Evolutionary conservation across 2,797 vertebrate genomes (phyloP).

Genomic region (Takifugu ocellatus): DNA sequence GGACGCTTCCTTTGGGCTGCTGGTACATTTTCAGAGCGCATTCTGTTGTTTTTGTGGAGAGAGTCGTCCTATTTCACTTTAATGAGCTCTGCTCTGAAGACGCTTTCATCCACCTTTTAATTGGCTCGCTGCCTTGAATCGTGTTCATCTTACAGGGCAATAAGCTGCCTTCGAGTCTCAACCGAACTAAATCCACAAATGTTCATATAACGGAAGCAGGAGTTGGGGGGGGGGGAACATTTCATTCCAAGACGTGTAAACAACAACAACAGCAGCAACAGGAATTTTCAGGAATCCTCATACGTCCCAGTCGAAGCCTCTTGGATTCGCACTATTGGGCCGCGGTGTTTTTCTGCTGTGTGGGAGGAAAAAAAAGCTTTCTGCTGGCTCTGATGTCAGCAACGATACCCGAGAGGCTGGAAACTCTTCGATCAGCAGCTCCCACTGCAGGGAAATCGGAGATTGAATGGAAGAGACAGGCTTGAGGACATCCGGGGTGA

Average conservation of each 20-base stretch:
- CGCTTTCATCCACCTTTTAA: background rate
- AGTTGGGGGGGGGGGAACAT: too few species aligned
- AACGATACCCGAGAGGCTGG: slow-evolving; percentile 51
- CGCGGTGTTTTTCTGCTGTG: slow-evolving; percentile 4
- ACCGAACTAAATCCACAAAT: too few species aligned
- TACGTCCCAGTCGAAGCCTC: slow-evolving; percentile 6
- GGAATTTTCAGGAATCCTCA: background rate
- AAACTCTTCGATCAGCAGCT: slow-evolving; percentile 66
- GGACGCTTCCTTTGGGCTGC: background rate
- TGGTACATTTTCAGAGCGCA: background rate
- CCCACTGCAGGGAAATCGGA: slow-evolving; percentile 44
- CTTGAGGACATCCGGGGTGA: background rate
- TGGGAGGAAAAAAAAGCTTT: slow-evolving; percentile 1
- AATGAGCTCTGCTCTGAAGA: background rate
- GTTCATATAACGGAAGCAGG: too few species aligned
- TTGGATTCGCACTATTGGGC: slow-evolving; percentile 3
- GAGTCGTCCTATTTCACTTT: background rate
- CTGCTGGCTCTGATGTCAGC: slow-evolving; percentile 55
- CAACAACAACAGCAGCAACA: background rate
- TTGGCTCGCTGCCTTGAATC: background rate
- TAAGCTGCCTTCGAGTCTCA: background rate
- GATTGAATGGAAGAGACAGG: slow-evolving; percentile 10
- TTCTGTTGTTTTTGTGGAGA: background rate
- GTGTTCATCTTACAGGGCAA: background rate
- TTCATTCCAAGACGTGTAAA: background rate